These are phyloP conservation scores for Hermatobates lingyangjiaoensis DNA, from an alignment of 1,140 invertebrate species.

Conservation along the genomic window DNA sequence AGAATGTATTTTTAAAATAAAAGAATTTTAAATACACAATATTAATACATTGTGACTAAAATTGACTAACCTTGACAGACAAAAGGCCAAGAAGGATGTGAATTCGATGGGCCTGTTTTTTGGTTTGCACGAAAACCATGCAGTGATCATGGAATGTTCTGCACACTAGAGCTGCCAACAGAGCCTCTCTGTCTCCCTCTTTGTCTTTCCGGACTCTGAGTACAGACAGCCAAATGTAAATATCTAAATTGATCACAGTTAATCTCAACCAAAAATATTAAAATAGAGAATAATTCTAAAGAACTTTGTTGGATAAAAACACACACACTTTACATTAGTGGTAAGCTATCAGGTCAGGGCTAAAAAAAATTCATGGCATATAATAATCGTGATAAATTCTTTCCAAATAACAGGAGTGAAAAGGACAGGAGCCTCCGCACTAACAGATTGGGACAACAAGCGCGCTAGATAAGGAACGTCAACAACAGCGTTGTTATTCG, in stretches of 20 bases:
- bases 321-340: background rate
- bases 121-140: conserved; percentile 93
- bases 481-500: no score
- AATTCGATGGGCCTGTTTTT: conserved; percentile 78
- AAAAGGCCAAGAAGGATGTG: conserved; percentile 79
- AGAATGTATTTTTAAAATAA: background rate
- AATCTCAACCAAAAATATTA: no score
- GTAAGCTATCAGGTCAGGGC: no score
- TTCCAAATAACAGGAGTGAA: no score
- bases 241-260: background rate
- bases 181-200: conserved; percentile 77
- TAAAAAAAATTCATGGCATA: no score
- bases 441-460: no score
- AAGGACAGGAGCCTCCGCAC: no score
- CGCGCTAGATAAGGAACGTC: no score
- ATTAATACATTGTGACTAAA: no score
- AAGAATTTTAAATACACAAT: no score
- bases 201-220: conserved; percentile 47
- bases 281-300: background rate
- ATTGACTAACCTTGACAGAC: conserved; percentile 54
- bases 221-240: conserved; percentile 4
- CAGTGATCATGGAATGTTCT: conserved; percentile 81
- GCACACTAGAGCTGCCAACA: conserved; percentile 75
- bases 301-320: background rate
- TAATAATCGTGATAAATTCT: no score